Evolutionary conservation across 53 echinoderm and acorn worm genomes (phyloP).

Genomic region (Stichopus horrens): DNA sequence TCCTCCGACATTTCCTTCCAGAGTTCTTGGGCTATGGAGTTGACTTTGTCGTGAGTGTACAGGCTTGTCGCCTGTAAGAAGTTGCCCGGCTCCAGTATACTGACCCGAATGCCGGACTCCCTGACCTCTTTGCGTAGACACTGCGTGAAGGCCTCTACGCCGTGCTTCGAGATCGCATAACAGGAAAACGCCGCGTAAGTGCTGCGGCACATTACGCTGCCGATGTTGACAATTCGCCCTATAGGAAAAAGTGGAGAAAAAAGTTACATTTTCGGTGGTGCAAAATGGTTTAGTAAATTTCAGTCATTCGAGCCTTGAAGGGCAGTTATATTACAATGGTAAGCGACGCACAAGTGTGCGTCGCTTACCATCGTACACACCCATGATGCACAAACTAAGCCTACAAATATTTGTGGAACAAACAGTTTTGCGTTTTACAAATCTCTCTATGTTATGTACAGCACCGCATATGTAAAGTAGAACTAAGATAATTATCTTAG

Average conservation of each 20-base stretch:
- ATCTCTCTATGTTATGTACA: no score
- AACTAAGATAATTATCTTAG: no score
- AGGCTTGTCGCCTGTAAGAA: conserved; percentile 94
- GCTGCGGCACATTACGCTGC: conserved; percentile 81
- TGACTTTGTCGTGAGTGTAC: conserved; percentile 78
- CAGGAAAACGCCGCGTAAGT: conserved; percentile 62
- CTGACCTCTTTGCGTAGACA: conserved; percentile 92
- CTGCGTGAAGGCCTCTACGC: conserved; percentile 89
- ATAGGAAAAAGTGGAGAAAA: background rate
- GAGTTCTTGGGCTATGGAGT: conserved; percentile 62
- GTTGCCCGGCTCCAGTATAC: conserved; percentile 94
- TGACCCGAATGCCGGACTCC: conserved; percentile 74
- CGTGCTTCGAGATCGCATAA: conserved; percentile 83
- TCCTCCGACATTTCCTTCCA: conserved; percentile 77
- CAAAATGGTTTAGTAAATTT: no score
- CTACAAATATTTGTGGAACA: no score
- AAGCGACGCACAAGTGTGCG: no score
- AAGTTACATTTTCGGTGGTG: background rate
- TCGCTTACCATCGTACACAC: no score
- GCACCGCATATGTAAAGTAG: no score
- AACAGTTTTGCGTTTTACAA: no score
- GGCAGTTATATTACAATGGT: no score
- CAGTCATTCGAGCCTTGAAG: no score
- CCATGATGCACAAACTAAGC: no score
- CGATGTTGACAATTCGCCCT: conserved; percentile 85